phyloP scores from a whole-genome alignment of 2,113 vertebrate genomes.

The Morone saxatilis region DNA sequence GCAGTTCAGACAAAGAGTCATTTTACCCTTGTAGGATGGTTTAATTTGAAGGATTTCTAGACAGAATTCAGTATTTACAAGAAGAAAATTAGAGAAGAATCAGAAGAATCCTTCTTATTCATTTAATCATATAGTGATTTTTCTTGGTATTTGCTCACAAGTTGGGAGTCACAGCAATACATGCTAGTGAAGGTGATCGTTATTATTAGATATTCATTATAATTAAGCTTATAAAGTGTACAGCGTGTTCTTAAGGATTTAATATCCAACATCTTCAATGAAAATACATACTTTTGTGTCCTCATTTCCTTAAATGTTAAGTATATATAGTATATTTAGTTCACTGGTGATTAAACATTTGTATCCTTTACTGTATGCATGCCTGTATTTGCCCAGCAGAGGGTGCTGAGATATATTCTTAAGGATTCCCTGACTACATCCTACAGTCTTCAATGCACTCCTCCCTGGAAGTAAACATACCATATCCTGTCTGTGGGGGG shows the following conservation, averaged over 20 bases:
- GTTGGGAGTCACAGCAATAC: not conserved
- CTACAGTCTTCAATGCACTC: not conserved
- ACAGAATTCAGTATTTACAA: not conserved
- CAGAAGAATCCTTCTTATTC: not conserved
- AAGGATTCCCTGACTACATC: not conserved
- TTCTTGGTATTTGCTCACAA: not conserved
- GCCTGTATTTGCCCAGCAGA: constrained; percentile 73
- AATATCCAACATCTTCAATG: constrained; percentile 8
- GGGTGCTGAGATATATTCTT: constrained; percentile 45
- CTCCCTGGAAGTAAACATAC: constrained; percentile 78
- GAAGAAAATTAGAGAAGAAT: not conserved
- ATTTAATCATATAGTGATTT: not conserved
- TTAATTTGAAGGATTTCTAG: not conserved
- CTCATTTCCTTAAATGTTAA: constrained; percentile 14
- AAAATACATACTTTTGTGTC: constrained; percentile 6
- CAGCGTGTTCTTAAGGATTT: not conserved
- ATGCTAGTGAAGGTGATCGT: not conserved
- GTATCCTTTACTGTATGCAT: not conserved
- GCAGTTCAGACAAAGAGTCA: not conserved
- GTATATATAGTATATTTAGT: constrained; percentile 7
- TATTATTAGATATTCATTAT: not conserved
- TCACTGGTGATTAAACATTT: not conserved
- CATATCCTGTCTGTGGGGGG: constrained; percentile 98
- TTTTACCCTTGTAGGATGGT: not conserved
- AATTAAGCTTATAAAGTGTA: not conserved